Conservation (phyloP, 37 sponge, comb jelly and placozoan species). For the Spongia lamella region DNA sequence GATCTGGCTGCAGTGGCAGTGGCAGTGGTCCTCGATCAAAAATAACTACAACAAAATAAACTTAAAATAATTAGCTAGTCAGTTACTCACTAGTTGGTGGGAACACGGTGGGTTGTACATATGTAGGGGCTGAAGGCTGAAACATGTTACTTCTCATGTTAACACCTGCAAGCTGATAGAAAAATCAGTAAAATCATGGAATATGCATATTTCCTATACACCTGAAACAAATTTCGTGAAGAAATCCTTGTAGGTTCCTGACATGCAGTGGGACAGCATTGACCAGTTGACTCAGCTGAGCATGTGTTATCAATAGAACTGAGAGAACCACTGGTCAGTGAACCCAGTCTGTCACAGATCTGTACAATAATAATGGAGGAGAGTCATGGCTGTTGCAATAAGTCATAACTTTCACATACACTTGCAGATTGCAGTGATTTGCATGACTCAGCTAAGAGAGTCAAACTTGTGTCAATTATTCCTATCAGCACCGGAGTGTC, state of each 20-base stretch:
- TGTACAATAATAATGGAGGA: neutral
- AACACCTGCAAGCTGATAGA: constrained; percentile 41
- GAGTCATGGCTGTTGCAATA: neutral
- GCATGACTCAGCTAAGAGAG: constrained; percentile 57
- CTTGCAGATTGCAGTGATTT: constrained; percentile 38
- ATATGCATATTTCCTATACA: constrained; percentile 6
- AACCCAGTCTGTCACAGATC: constrained; percentile 33
- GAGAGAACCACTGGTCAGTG: constrained; percentile 24
- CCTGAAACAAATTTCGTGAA: constrained; percentile 27
- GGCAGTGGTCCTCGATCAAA: too few species aligned
- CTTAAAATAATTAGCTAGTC: neutral
- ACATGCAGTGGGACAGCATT: constrained; percentile 43
- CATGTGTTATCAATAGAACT: constrained; percentile 7
- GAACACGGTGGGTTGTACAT: neutral
- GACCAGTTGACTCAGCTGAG: neutral
- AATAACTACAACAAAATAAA: neutral
- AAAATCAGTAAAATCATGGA: neutral
- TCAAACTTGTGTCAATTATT: constrained; percentile 54
- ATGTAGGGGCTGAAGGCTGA: constrained; percentile 41
- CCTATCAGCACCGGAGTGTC: constrained; percentile 49
- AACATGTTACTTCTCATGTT: constrained; percentile 44
- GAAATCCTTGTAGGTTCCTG: constrained; percentile 29
- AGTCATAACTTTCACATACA: constrained; percentile 4
- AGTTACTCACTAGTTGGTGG: constrained; percentile 2
- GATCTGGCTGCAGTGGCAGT: too few species aligned